These are phyloP conservation scores for Lochmaea crataegi DNA, from an alignment of 2,888 invertebrate genomes.

Conservation along the genomic window DNA sequence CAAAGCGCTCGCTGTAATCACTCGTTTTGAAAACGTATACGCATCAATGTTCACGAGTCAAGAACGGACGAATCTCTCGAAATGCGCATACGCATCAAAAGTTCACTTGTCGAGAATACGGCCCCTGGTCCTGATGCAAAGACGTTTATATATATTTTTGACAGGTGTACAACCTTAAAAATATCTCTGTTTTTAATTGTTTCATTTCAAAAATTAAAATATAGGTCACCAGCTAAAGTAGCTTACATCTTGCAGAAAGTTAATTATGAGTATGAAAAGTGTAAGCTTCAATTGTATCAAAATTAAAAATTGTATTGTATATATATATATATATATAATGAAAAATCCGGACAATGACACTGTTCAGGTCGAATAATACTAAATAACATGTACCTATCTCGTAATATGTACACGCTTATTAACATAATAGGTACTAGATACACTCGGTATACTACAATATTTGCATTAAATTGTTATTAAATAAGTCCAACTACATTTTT, in stretches of 20 bases:
- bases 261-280: not conserved
- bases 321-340: constrained; percentile 24
- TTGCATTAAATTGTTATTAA: constrained; percentile 47
- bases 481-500: constrained; percentile 47
- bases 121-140: no score
- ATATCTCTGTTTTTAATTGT: no score
- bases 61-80: no score
- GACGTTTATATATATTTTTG: no score
- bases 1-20: no score
- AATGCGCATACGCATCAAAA: no score
- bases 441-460: constrained; percentile 48
- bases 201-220: no score
- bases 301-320: not conserved
- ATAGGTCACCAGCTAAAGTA: not conserved
- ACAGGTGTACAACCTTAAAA: no score
- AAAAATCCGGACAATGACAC: constrained; percentile 46
- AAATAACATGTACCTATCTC: constrained; percentile 53
- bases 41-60: no score
- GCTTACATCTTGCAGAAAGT: not conserved
- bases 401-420: constrained; percentile 47
- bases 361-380: constrained; percentile 53
- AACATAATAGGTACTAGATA: constrained; percentile 44
- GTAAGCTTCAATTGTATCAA: not conserved
- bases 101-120: no score
- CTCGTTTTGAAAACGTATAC: no score